Conservation (phyloP, 2,113 vertebrate species). For the Gallinago paraguaiae region DNA sequence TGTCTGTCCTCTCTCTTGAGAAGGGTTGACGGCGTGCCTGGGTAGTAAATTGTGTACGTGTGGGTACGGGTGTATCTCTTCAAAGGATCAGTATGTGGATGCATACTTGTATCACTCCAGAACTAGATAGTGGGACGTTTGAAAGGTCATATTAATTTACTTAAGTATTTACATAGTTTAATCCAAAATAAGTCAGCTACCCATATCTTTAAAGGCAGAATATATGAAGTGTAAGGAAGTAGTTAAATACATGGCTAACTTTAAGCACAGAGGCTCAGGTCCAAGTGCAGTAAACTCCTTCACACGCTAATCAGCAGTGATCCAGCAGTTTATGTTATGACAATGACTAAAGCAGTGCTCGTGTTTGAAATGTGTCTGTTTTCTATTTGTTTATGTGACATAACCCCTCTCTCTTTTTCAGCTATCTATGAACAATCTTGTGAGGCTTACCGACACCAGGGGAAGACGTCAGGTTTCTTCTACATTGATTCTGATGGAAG, state of each 20-base stretch:
- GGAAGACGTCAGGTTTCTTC: slow-evolving; percentile 89
- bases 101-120: background rate
- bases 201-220: background rate
- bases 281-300: background rate
- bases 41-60: background rate
- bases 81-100: background rate
- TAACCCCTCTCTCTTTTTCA: slow-evolving; percentile 56
- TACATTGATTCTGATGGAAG: slow-evolving; percentile 94
- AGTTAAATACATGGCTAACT: background rate
- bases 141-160: background rate
- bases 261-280: background rate
- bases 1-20: background rate
- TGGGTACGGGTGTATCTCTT: background rate
- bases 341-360: background rate
- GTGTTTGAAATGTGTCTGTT: accelerated
- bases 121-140: background rate
- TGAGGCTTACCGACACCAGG: slow-evolving; percentile 90
- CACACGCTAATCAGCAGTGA: background rate
- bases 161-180: background rate
- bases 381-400: background rate
- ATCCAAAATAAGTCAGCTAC: background rate
- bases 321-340: background rate
- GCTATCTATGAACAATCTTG: slow-evolving; percentile 93
- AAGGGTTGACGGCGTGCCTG: background rate
- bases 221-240: background rate